Base-by-base conservation (phyloP, 2,888 invertebrate species). In the Leptogaster cylindrica region DNA sequence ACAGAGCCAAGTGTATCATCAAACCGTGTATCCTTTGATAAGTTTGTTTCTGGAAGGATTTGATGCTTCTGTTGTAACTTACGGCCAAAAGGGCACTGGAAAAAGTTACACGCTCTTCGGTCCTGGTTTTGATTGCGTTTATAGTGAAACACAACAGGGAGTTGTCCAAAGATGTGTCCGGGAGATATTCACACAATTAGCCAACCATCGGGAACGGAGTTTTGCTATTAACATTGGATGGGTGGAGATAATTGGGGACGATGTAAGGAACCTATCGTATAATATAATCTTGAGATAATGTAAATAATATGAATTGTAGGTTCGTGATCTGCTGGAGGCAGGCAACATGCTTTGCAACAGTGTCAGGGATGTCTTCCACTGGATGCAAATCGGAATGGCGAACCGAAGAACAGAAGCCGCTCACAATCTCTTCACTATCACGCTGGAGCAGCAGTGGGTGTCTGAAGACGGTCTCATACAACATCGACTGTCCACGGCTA, bases 31-130 rank as follows among this genome's bases (percentile, higher is more conserved):
- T 74, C 88, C 89, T 2, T 82, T 89, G 75, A 84, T 89, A 18
- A 86, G 85, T 73, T 85, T 86, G 72, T 86, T 89, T 72, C 77
- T 89, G 52, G 89, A 89, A 79, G 90, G 90, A 16, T 89, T 89
- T 76, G 89, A 90, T 80, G 87, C 89, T n/a, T 89, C 89, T 1
- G 85, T 89, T 39, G 87, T 89, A 7, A 85, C 88, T 23, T 86
- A 88, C 74, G 89, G 89, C 0, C 88, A 90, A 76, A 80, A 82
- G 7, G 84, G 83, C 31, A 86, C 87, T 58, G 91, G 91, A 12
- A 91, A 91, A 80, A 88, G 88, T 2, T 90, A 89, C 75, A 89
- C 90, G 1, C 79, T 91, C 28, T 85, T 88, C 79, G 91, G 90
- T 0, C 87, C 88, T 73, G 89, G 89, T 73, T 83, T 85, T 68